Evolutionary conservation across 1,140 invertebrate species (phyloP).

Genomic region (Papilio dardanus): DNA sequence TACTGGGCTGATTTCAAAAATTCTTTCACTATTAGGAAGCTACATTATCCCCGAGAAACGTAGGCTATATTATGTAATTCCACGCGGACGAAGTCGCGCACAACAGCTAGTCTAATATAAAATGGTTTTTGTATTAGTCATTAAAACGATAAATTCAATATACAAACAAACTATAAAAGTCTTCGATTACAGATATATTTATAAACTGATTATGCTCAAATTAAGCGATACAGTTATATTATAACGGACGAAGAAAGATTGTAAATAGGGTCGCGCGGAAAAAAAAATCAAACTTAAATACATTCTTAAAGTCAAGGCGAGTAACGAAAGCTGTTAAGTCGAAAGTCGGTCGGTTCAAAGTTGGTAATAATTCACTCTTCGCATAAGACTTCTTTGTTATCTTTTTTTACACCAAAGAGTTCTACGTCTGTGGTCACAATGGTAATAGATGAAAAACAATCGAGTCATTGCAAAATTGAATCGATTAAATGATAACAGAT

Average conservation of each 20-base stretch:
- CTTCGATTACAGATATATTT: conserved; percentile 13
- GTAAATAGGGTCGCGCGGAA: conserved; percentile 37
- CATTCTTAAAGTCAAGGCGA: conserved; percentile 37
- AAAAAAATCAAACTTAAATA: conserved; percentile 30
- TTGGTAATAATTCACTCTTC: conserved; percentile 26
- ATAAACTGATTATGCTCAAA: conserved; percentile 29
- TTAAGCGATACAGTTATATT: conserved; percentile 37
- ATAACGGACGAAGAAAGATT: conserved; percentile 35
- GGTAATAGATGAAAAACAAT: conserved; percentile 46
- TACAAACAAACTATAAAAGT: not conserved
- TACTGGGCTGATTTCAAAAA: too few relatives aligned
- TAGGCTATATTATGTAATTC: too few relatives aligned
- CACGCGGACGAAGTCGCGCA: too few relatives aligned
- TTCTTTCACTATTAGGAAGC: too few relatives aligned
- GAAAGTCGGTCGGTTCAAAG: conserved; percentile 37
- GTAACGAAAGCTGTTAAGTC: conserved; percentile 27
- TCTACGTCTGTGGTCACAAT: conserved; percentile 35
- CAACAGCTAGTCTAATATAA: too few relatives aligned
- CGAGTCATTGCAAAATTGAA: conserved; percentile 43
- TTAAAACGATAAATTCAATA: not conserved
- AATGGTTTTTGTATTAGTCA: not conserved
- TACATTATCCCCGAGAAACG: too few relatives aligned
- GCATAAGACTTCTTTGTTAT: conserved; percentile 26
- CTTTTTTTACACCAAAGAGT: conserved; percentile 30
- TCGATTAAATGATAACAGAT: conserved; percentile 45